Evolutionary conservation across 2,797 vertebrate species (phyloP).

Genomic region (Lemur catta): DNA sequence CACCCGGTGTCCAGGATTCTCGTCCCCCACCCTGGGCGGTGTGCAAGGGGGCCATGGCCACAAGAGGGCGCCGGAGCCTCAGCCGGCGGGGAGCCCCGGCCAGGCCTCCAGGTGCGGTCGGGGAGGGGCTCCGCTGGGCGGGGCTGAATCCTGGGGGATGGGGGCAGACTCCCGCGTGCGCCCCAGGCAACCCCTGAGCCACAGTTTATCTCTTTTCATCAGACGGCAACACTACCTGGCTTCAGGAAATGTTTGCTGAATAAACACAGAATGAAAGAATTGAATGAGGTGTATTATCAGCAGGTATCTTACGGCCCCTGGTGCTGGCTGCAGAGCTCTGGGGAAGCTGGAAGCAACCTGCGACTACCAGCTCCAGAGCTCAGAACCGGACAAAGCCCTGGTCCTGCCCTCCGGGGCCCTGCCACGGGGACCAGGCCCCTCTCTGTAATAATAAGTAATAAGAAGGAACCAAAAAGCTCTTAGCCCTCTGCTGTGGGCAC

Average conservation of each 20-base stretch:
- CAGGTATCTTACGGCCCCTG: not conserved
- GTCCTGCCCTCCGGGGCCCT: not conserved
- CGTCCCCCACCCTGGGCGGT: rapidly evolving
- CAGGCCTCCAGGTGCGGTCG: rapidly evolving
- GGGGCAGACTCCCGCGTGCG: not conserved
- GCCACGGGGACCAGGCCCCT: not conserved
- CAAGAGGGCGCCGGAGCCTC: constrained; percentile 53
- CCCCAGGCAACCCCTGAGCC: not conserved
- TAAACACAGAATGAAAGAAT: not conserved
- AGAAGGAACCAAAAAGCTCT: not conserved
- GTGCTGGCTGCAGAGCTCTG: not conserved
- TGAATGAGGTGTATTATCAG: not conserved
- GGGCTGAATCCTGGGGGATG: not conserved
- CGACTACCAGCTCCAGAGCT: not conserved
- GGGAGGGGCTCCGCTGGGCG: not conserved
- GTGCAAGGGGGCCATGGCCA: not conserved
- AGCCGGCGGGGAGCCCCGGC: not conserved
- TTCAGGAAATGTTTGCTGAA: not conserved
- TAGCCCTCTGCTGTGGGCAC: not conserved
- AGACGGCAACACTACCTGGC: not conserved
- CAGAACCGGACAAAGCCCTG: not conserved
- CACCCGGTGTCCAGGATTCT: not conserved
- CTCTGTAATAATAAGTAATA: not conserved
- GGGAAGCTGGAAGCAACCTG: not conserved
- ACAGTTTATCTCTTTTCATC: not conserved